phyloP scores from a whole-genome alignment of 2,888 invertebrate genomes.

The Hemaris fuciformis region DNA sequence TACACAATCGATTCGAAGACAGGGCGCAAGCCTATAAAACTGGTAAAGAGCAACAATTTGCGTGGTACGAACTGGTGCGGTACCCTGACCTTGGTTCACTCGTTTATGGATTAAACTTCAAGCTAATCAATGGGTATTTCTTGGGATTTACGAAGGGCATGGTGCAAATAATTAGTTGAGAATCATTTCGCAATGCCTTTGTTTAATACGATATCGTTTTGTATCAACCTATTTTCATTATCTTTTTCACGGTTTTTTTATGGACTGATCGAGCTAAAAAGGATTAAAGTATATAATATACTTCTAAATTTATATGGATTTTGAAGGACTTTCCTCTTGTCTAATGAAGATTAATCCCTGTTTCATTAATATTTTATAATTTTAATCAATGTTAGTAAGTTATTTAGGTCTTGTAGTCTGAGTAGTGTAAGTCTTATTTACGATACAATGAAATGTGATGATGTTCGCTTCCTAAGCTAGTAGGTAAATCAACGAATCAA shows the following conservation, averaged over 20 bases:
- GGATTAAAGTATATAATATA: no score
- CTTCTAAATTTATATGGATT: no score
- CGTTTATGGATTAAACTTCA: slow-evolving; percentile 55
- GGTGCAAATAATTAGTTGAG: not conserved
- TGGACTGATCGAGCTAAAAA: no score
- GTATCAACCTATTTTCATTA: not conserved
- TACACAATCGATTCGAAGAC: slow-evolving; percentile 36
- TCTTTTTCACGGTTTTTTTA: not conserved
- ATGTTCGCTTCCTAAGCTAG: no score
- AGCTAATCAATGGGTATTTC: slow-evolving; percentile 62
- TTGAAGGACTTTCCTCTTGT: no score
- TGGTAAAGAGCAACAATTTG: slow-evolving; percentile 56
- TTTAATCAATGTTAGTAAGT: no score
- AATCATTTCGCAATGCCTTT: not conserved
- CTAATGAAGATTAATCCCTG: no score
- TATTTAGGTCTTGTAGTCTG: no score
- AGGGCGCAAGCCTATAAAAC: slow-evolving; percentile 32
- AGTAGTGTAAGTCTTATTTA: no score
- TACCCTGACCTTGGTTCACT: slow-evolving; percentile 68
- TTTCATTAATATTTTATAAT: no score
- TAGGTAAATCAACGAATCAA: no score
- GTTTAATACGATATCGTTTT: not conserved
- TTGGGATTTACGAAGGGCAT: slow-evolving; percentile 37
- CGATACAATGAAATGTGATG: no score
- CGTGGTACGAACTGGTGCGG: slow-evolving; percentile 77